Base-by-base conservation (phyloP, 2,888 invertebrate species). In the Sphaerophoria rueppellii region DNA sequence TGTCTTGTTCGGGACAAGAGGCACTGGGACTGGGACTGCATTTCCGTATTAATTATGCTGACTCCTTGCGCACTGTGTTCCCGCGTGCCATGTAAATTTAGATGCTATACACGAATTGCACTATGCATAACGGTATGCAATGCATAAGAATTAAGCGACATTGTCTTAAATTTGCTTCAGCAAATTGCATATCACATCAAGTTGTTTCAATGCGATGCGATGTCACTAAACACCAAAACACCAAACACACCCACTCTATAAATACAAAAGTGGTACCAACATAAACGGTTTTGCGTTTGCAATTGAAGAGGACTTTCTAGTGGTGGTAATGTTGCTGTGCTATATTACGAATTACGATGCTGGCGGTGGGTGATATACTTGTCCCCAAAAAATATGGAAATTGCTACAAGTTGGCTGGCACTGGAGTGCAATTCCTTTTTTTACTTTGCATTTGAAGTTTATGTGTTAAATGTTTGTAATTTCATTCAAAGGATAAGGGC, bases 21-120 rank as follows among this genome's bases (percentile, higher is more conserved):
- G 24, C 24, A 24, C 24, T 24, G 24, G 24, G 24, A 24, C 24
- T 24, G 24, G 54, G 40, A 54, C 67, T 67, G 67, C 67, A 52
- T 40, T 58, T 69, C 76, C 65, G 69, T 52, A 74, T 74, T 80
- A 74, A 80, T 80, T 74, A 74, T 69, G 69, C 79, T 50, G 48
- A 40, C 60, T 60, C 65, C 24, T 24, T 2, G 24, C 24, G 24
- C 24, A 24, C 24, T 2, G n/a, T n/a, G 6, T 4, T 63, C 57
- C 16, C 54, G 54, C 54, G 40, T 5, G 37, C 69, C 35, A 74
- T 74, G 79, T 48, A 80, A 80, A 80, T 80, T 69, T 74, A 61
- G 73, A 69, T 55, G 72, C 72, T 55, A 48, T 77, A 46, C 55
- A 70, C 61, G 46, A 54, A 35, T 14, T 52, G 12, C 40, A 54